Conservation (phyloP, 2,113 vertebrate species). For the Eira barbara region DNA sequence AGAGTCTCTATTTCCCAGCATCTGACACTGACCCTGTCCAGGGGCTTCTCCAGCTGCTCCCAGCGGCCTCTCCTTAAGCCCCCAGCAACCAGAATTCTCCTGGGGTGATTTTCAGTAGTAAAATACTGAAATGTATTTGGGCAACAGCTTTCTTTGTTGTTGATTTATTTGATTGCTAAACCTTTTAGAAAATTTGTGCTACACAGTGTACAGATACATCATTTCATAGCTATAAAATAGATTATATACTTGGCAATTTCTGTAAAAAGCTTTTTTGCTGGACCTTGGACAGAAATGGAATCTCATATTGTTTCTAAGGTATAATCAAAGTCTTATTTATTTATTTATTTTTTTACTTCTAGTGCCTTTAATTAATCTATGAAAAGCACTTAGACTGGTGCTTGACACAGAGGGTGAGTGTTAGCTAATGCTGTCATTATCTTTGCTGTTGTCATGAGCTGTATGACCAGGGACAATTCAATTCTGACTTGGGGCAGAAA, state of each 20-base stretch:
- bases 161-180: conserved; percentile 24
- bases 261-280: neutral
- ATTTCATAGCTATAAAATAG: neutral
- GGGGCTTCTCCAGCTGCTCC: neutral
- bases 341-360: neutral
- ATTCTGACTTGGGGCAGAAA: neutral
- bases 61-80: neutral
- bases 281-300: neutral
- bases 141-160: neutral
- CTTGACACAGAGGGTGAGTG: neutral
- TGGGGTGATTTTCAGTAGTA: neutral
- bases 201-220: neutral
- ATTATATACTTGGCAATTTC: neutral
- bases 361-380: neutral
- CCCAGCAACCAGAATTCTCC: neutral
- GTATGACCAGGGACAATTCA: neutral
- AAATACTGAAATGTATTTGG: conserved; percentile 6
- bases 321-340: neutral
- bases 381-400: neutral
- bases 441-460: neutral
- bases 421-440: neutral
- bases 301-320: neutral
- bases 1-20: neutral
- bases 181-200: neutral
- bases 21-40: neutral